Percentiles rank a stretch among this genome's conserved stretches.
Evolutionary conservation across 2,888 invertebrate genomes (phyloP).

Genomic region (Pyralis farinalis): DNA sequence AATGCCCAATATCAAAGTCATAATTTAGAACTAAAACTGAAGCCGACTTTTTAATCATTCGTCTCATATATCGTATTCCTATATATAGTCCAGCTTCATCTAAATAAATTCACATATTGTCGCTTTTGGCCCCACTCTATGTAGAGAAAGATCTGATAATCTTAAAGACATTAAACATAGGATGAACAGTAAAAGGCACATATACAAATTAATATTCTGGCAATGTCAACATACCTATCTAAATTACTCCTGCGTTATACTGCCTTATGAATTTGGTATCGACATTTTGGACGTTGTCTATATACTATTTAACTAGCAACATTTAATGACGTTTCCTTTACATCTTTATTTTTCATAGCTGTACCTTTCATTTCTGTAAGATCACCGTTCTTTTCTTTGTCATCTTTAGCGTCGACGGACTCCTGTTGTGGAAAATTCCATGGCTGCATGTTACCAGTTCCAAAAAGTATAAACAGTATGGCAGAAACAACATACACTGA

Average conservation of each 20-base stretch:
- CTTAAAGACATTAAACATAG: no score
- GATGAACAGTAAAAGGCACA: no score
- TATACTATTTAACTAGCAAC: constrained; percentile 32
- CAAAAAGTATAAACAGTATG: constrained; percentile 85
- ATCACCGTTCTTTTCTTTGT: constrained; percentile 36
- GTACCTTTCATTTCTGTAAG: constrained; percentile 40
- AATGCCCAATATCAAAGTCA: no score
- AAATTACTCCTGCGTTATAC: neutral
- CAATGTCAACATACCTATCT: neutral
- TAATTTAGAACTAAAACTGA: no score
- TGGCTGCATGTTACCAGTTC: constrained; percentile 84
- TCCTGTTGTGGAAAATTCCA: constrained; percentile 82
- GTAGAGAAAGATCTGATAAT: no score
- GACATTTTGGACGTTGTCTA: neutral
- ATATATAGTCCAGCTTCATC: no score
- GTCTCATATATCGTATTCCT: no score
- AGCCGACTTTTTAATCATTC: no score
- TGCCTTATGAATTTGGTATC: neutral
- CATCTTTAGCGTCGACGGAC: constrained; percentile 28
- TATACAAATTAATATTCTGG: no score
- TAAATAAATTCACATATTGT: no score
- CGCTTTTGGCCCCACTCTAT: no score
- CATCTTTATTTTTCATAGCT: constrained; percentile 35
- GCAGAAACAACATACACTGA: constrained; percentile 86
- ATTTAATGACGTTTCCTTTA: constrained; percentile 55